These are phyloP conservation scores for Lophura nycthemera DNA, from an alignment of 2,113 vertebrate species.

Conservation along the genomic window DNA sequence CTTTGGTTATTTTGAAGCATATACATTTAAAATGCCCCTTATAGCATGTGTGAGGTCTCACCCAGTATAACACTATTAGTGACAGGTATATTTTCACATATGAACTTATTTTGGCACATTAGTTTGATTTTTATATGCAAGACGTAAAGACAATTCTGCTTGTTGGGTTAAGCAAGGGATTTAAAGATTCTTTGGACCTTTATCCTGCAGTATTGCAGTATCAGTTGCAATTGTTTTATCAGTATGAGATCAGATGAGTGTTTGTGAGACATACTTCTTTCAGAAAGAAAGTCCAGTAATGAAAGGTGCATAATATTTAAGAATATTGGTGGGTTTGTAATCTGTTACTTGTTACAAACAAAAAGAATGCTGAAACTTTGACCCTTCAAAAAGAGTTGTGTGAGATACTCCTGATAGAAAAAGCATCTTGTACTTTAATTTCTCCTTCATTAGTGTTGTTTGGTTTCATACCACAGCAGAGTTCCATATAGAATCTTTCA, in stretches of 20 bases:
- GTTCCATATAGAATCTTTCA: not conserved
- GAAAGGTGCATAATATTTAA: not conserved
- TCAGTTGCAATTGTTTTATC: not conserved
- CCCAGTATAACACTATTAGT: not conserved
- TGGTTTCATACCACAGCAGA: not conserved
- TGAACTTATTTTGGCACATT: not conserved
- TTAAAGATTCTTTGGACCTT: not conserved
- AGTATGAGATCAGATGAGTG: fast-evolving
- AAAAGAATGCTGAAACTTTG: not conserved
- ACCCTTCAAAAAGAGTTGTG: not conserved
- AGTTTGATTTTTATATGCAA: not conserved
- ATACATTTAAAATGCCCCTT: not conserved
- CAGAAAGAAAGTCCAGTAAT: not conserved
- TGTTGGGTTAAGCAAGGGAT: not conserved
- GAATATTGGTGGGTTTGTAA: not conserved
- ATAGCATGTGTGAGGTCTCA: not conserved
- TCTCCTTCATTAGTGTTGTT: not conserved
- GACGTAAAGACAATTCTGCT: not conserved
- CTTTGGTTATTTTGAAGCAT: constrained; percentile 8
- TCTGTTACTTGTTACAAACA: not conserved
- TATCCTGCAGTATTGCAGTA: not conserved
- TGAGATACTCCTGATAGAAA: not conserved
- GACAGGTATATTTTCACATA: not conserved
- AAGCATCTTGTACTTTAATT: not conserved
- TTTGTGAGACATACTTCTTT: not conserved